phyloP scores from a whole-genome alignment of 2,113 vertebrate species.

The Grus americana region DNA sequence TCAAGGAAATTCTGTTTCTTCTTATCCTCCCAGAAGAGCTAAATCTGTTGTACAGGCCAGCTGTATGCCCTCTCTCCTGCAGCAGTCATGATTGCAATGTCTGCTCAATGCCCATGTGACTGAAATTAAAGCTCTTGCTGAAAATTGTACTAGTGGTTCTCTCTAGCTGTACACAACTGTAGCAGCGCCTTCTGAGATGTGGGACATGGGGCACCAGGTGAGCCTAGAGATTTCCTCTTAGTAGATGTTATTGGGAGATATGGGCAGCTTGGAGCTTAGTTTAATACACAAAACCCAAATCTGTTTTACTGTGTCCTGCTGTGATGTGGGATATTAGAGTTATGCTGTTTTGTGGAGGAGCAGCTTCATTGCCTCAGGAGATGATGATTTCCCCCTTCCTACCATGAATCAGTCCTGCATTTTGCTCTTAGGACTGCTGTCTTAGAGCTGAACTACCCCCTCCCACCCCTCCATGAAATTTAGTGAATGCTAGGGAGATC shows the following conservation, averaged over 20 bases:
- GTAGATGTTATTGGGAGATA: not conserved
- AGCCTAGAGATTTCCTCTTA: not conserved
- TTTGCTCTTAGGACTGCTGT: not conserved
- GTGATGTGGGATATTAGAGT: not conserved
- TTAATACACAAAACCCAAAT: not conserved
- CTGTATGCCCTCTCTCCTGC: not conserved
- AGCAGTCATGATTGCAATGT: not conserved
- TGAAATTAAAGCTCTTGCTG: not conserved
- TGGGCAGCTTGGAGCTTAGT: not conserved
- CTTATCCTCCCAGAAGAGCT: not conserved
- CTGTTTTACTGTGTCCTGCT: not conserved
- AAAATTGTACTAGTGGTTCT: not conserved
- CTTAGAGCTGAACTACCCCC: not conserved
- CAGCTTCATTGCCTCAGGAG: not conserved
- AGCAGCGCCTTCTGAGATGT: not conserved
- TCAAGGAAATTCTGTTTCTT: not conserved
- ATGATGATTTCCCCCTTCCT: not conserved
- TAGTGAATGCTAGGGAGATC: not conserved
- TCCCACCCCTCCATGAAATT: not conserved
- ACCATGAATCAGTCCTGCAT: not conserved
- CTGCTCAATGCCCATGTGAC: not conserved
- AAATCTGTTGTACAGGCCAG: not conserved
- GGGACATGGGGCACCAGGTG: not conserved
- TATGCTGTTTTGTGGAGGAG: not conserved
- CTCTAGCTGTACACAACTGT: not conserved